Evolutionary conservation across 2,797 vertebrate genomes (phyloP).

Genomic region (Leptatherina wallacei): DNA sequence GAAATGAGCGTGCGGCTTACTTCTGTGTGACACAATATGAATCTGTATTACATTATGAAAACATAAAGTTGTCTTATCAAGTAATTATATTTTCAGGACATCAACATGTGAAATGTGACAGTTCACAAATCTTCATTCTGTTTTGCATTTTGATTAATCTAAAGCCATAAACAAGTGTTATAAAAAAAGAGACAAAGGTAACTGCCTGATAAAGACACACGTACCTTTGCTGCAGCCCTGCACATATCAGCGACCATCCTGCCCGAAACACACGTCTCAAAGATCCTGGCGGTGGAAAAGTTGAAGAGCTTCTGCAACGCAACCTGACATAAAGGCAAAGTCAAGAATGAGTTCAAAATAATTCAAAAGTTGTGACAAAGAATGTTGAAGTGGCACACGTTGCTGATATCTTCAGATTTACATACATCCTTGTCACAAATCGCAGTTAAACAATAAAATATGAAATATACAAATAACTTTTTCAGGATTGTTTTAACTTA

Average conservation of each 20-base stretch:
- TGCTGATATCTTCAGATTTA: neutral
- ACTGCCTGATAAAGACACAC: conserved; percentile 13
- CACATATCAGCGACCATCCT: conserved; percentile 99
- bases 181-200: neutral
- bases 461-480: neutral
- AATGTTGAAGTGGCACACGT: too few species aligned
- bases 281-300: conserved; percentile 95
- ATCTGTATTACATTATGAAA: neutral
- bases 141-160: neutral
- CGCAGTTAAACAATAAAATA: neutral
- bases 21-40: too few species aligned
- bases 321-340: conserved; percentile 77
- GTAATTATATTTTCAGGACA: neutral
- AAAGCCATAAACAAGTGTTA: neutral
- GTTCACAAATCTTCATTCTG: neutral
- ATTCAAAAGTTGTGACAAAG: too few species aligned
- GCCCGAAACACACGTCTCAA: conserved; percentile 97
- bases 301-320: conserved; percentile 94
- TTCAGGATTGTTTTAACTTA: neutral
- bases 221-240: conserved; percentile 94
- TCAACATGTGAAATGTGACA: neutral
- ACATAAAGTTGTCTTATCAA: neutral
- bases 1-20: neutral
- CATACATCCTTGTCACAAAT: neutral
- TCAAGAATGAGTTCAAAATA: neutral